Percentiles rank a stretch among this genome's conserved stretches.
phyloP scores from a whole-genome alignment of 2,888 invertebrate genomes.

The Philopedon plagiatum region DNA sequence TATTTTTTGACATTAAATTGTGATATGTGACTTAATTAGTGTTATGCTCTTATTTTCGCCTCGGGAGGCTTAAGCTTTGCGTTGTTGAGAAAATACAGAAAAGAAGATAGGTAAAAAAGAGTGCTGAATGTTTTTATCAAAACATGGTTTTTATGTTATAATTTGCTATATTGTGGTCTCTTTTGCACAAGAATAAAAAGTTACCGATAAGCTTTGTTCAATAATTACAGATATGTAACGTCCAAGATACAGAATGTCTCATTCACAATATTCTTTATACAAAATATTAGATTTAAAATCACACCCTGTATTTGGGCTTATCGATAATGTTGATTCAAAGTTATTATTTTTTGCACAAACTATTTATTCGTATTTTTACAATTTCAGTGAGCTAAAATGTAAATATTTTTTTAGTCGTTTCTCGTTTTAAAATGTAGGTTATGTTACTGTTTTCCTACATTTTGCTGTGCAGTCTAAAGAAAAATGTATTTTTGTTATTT shows the following conservation, averaged over 20 bases:
- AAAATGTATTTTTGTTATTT: conserved; percentile 11
- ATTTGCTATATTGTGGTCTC: too few relatives aligned
- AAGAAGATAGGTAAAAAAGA: neutral
- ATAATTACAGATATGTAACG: too few relatives aligned
- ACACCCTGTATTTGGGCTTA: neutral
- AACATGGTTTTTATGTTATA: too few relatives aligned
- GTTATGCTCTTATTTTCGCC: conserved; percentile 1
- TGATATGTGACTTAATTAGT: conserved; percentile 1
- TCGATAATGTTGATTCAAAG: neutral
- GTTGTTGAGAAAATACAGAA: neutral
- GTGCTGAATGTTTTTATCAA: too few relatives aligned
- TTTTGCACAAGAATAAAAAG: too few relatives aligned
- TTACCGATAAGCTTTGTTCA: too few relatives aligned
- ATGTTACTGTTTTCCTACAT: conserved; percentile 32
- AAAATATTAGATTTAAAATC: too few relatives aligned
- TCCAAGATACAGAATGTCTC: too few relatives aligned
- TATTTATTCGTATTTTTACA: neutral
- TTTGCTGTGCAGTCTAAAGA: neutral
- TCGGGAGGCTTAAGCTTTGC: neutral
- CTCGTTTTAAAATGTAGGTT: conserved; percentile 3
- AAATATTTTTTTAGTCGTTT: conserved; percentile 5
- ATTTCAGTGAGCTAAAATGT: neutral
- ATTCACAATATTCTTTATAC: too few relatives aligned
- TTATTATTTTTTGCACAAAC: neutral
- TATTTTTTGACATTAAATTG: conserved; percentile 21